Conservation (phyloP, 2,113 vertebrate species). For the mouse (Mus musculus) region DNA sequence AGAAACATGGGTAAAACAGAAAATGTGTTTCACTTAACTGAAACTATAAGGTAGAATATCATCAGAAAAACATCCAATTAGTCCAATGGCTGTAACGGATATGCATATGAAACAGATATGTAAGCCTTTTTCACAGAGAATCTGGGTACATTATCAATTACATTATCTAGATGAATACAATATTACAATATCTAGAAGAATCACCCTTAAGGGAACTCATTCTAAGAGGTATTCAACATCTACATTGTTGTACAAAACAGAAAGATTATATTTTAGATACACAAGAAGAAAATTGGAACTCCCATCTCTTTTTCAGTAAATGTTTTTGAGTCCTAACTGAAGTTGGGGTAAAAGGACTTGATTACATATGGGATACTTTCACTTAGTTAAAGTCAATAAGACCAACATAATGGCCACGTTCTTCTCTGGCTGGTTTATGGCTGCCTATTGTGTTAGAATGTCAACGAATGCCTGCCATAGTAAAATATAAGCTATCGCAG, state of each 20-base stretch:
- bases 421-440: conserved; percentile 74
- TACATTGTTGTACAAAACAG: conserved; percentile 31
- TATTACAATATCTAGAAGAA: background rate
- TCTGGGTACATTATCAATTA: background rate
- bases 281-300: background rate
- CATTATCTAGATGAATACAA: background rate
- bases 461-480: conserved; percentile 61
- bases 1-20: background rate
- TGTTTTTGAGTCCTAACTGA: conserved; percentile 59
- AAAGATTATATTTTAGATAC: conserved; percentile 50
- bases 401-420: conserved; percentile 70
- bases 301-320: background rate
- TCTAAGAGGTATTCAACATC: background rate
- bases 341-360: conserved; percentile 53
- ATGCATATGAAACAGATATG: too few relatives aligned
- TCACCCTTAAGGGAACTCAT: background rate
- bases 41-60: background rate
- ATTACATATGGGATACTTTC: conserved; percentile 69
- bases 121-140: background rate
- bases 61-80: background rate
- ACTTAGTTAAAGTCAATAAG: conserved; percentile 74
- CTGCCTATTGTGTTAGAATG: conserved; percentile 70
- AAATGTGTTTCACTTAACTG: background rate
- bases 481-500: conserved; percentile 58
- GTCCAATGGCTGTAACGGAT: background rate